Evolutionary conservation across 2,888 invertebrate species (phyloP).

Genomic region (Pediacus dermestoides): DNA sequence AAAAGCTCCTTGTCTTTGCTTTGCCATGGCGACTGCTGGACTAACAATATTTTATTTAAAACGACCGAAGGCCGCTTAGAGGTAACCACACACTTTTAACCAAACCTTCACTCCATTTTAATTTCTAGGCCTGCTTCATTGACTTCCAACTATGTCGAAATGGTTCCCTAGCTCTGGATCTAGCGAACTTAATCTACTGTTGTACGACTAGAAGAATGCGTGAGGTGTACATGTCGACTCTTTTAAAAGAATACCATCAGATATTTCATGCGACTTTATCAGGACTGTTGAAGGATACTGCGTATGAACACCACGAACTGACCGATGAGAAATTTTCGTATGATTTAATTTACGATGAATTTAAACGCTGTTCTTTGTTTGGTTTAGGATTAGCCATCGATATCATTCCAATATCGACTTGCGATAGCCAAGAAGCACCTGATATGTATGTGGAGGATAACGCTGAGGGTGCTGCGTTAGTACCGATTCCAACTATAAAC

Average conservation of each 20-base stretch:
- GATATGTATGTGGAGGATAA: slow-evolving; percentile 60
- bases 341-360: slow-evolving; percentile 54
- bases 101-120: too few species aligned
- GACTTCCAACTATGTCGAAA: slow-evolving; percentile 70
- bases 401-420: slow-evolving; percentile 69
- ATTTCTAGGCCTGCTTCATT: slow-evolving; percentile 60
- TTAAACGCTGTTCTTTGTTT: slow-evolving; percentile 61
- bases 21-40: slow-evolving; percentile 74
- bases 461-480: slow-evolving; percentile 34
- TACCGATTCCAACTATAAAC: slow-evolving; percentile 51
- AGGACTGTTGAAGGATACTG: slow-evolving; percentile 52
- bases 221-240: slow-evolving; percentile 54
- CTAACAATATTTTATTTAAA: slow-evolving; percentile 67
- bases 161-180: slow-evolving; percentile 66
- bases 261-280: slow-evolving; percentile 57
- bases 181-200: slow-evolving; percentile 64
- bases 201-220: slow-evolving; percentile 63
- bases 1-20: slow-evolving; percentile 65
- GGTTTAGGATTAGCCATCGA: slow-evolving; percentile 68
- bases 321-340: slow-evolving; percentile 10
- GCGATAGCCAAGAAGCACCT: slow-evolving; percentile 68
- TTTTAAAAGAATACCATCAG: slow-evolving; percentile 60
- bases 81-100: too few species aligned
- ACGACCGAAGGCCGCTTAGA: slow-evolving; percentile 43
- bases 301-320: slow-evolving; percentile 13